These are phyloP conservation scores for Pandemis cinnamomeana DNA, from an alignment of 2,888 invertebrate genomes.

Conservation along the genomic window DNA sequence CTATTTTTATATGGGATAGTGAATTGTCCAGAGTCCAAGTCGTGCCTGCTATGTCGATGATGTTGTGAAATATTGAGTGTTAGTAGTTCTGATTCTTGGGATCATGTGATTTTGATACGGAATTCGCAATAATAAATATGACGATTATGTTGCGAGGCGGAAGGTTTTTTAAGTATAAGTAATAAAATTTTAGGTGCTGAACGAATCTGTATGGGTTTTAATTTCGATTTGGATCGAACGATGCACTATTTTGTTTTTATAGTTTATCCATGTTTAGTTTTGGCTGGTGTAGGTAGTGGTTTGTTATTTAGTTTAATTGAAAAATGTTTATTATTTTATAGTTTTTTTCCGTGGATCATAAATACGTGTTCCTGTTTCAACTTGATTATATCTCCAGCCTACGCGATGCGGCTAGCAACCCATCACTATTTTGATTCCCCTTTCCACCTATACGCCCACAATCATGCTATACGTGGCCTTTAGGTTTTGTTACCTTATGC, in stretches of 20 bases:
- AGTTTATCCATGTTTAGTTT: not conserved
- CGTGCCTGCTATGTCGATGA: no score
- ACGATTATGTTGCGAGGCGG: constrained; percentile 8
- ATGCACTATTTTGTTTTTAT: constrained; percentile 11
- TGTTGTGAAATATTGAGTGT: not conserved
- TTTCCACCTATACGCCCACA: no score
- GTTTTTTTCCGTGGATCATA: no score
- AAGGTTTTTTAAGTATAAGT: constrained; percentile 6
- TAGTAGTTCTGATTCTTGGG: not conserved
- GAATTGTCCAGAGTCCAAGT: no score
- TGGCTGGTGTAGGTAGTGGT: not conserved
- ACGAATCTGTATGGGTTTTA: constrained; percentile 27
- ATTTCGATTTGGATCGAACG: constrained; percentile 11
- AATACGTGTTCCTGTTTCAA: no score
- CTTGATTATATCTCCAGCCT: no score
- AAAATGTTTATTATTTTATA: not conserved
- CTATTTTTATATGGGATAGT: no score
- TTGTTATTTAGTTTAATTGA: not conserved
- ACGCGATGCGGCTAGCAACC: no score
- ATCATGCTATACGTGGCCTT: no score
- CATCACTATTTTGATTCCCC: no score
- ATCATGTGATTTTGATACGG: not conserved
- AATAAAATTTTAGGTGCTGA: constrained; percentile 18
- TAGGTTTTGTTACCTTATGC: no score
- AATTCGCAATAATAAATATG: not conserved